Conservation (phyloP, 2,888 invertebrate genomes). For the Netelia inedita region DNA sequence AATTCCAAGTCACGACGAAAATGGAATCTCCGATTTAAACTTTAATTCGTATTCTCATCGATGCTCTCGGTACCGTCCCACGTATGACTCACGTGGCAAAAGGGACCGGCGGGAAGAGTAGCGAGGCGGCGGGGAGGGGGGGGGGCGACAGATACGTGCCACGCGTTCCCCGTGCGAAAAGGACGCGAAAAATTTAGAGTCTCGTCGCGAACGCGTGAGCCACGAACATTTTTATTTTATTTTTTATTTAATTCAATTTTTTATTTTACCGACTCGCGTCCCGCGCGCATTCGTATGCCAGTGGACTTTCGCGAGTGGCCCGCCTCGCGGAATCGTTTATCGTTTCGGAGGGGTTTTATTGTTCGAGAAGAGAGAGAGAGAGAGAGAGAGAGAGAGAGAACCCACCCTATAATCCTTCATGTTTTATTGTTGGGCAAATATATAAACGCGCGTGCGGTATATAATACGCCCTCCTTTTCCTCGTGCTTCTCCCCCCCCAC, state of each 20-base stretch:
- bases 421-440: constrained; percentile 69
- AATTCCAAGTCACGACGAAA: not conserved
- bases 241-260: constrained; percentile 16
- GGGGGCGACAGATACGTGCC: not conserved
- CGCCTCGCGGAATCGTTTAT: constrained; percentile 61
- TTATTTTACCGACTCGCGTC: constrained; percentile 14
- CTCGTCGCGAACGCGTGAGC: constrained; percentile 1
- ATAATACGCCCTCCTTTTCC: constrained; percentile 59
- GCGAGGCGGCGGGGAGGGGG: not conserved
- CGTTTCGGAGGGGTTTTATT: constrained; percentile 63
- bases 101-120: not conserved
- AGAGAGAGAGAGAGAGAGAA: constrained; percentile 9
- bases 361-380: constrained; percentile 33
- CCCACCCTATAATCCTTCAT: constrained; percentile 65
- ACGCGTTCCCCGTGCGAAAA: not conserved
- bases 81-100: constrained; percentile 36
- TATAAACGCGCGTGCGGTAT: constrained; percentile 57
- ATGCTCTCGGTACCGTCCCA: not conserved
- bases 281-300: constrained; percentile 44
- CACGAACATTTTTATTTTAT: constrained; percentile 38
- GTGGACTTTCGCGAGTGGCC: constrained; percentile 33
- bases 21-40: not conserved
- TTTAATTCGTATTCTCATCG: not conserved
- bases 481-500: not conserved
- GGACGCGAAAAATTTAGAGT: constrained; percentile 44